Evolutionary conservation across 2,888 invertebrate species (phyloP).

Genomic region (Amphimallon solstitiale): DNA sequence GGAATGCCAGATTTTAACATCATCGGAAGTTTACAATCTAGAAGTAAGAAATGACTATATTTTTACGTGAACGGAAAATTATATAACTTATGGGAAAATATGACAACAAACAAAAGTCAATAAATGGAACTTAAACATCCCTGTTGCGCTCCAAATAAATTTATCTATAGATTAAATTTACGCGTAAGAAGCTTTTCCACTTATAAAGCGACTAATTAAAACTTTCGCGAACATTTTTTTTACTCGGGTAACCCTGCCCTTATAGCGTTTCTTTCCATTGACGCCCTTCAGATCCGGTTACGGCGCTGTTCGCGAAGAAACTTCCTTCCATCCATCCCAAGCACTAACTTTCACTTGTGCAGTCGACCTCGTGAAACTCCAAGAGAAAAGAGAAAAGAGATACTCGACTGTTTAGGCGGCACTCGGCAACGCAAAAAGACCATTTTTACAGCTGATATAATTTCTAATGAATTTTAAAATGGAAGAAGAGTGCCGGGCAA

Average conservation of each 20-base stretch:
- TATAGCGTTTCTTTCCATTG: not conserved
- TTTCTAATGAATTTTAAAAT: slow-evolving; percentile 64
- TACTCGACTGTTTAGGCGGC: not conserved
- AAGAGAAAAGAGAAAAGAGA: not conserved
- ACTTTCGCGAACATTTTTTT: slow-evolving; percentile 22
- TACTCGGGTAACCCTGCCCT: slow-evolving; percentile 3
- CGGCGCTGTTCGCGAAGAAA: too few species aligned
- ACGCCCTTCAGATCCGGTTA: too few species aligned
- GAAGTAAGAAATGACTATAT: too few species aligned
- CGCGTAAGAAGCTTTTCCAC: slow-evolving; percentile 8
- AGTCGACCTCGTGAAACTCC: not conserved
- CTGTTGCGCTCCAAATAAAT: slow-evolving; percentile 11
- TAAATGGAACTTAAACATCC: slow-evolving; percentile 13
- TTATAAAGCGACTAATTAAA: slow-evolving; percentile 33
- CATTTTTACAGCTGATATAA: slow-evolving; percentile 63
- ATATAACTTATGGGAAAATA: too few species aligned
- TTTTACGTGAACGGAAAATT: not conserved
- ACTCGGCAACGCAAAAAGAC: slow-evolving; percentile 50
- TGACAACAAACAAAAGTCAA: slow-evolving; percentile 48
- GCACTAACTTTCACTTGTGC: slow-evolving; percentile 4
- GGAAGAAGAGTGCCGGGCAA: slow-evolving; percentile 61
- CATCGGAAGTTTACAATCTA: too few species aligned
- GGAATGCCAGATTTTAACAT: too few species aligned
- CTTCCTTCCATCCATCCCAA: not conserved
- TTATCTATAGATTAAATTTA: slow-evolving; percentile 21